Evolutionary conservation across 2,888 invertebrate species (phyloP), one percentile per base, ranked within the genome.

Genomic region (Nemurella pictetii): DNA sequence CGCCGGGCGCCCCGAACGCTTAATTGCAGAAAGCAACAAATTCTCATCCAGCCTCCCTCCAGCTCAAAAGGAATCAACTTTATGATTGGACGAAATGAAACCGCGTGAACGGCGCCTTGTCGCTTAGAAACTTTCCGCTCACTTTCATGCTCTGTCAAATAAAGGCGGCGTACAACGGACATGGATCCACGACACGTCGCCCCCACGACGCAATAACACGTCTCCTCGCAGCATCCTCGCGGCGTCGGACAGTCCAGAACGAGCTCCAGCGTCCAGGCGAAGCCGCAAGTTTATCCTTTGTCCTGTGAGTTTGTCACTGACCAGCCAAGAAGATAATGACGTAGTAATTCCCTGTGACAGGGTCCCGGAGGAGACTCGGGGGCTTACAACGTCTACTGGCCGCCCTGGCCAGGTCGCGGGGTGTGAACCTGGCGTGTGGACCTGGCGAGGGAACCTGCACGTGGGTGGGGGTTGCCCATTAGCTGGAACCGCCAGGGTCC

Each of bases 301-400:
- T 78, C 30, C 78, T 9, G 78, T 9, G 27, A 78, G 30, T 30
- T 78, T 78, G 78, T 27, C 78, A 78, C 78, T 30, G 78, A 78
- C 78, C 78, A 30, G 78, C 55, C 55, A 55, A 27, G 78, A n/a
- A 78, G 72, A 55, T 82, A 82, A 82, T 82, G 82, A 82, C 82
- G 82, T 82, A 82, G 82, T 82, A 82, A 82, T 82, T 36, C 82
- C 82, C 82, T 72, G 82, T 72, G 82, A 82, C 82, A 82, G 36
- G 29, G 55, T 82, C 82, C 82, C 29, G 72, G 4, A 55, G 82
- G 82, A 55, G 75, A 26, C 15, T 20, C 55, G 55, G 55, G 55
- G 55, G 15, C 20, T 32, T 32, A 32, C 32, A 5, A 3, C 32
- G 32, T 32, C 32, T 3, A 9, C 32, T 32, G 32, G 32, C 4